Conservation (phyloP, 2,888 invertebrate species). For the Agonum fuliginosum region DNA sequence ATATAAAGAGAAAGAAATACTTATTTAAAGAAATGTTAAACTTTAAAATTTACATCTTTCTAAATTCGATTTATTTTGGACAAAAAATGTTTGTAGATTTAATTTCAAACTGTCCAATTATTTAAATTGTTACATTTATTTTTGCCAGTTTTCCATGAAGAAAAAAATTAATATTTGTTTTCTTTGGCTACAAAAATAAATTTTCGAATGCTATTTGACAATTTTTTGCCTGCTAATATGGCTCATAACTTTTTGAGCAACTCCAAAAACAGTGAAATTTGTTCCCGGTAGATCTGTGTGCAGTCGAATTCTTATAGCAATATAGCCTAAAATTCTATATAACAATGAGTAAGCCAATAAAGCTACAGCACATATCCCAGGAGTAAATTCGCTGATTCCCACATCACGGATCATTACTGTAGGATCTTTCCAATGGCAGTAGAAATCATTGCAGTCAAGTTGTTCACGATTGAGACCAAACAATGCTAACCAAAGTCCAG, state of each 20-base stretch:
- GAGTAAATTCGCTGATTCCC: conserved; percentile 48
- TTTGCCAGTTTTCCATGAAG: not conserved
- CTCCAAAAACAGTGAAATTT: conserved; percentile 1
- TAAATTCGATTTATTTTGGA: too few species aligned
- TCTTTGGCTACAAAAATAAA: conserved; percentile 12
- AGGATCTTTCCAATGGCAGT: conserved; percentile 58
- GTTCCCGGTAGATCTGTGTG: conserved; percentile 34
- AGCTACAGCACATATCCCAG: not conserved
- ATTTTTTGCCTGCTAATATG: not conserved
- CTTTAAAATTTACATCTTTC: too few species aligned
- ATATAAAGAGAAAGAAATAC: too few species aligned
- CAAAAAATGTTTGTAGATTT: too few species aligned
- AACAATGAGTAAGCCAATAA: not conserved
- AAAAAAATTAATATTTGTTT: too few species aligned
- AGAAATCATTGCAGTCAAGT: conserved; percentile 53
- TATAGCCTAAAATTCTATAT: conserved; percentile 13
- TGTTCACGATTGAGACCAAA: conserved; percentile 43
- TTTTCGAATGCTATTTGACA: not conserved
- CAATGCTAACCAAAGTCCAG: conserved; percentile 71
- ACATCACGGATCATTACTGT: conserved; percentile 51
- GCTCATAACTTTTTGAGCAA: conserved; percentile 26
- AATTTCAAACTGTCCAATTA: too few species aligned
- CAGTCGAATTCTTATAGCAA: conserved; percentile 8
- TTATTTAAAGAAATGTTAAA: too few species aligned
- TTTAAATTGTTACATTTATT: not conserved